Evolutionary conservation across 2,797 vertebrate species (phyloP).

Genomic region (Characodon lateralis): DNA sequence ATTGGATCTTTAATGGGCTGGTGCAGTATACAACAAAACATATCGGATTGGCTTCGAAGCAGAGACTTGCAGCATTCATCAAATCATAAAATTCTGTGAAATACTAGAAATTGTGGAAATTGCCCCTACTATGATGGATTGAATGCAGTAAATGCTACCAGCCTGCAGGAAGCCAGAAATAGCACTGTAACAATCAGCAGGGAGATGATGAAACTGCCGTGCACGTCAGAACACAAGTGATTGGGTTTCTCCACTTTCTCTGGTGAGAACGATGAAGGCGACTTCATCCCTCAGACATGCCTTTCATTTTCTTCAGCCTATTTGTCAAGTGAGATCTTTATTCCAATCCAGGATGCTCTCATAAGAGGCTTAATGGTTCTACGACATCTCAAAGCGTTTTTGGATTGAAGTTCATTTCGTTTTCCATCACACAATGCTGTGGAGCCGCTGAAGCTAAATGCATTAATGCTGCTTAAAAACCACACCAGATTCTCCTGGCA

Average conservation of each 20-base stretch:
- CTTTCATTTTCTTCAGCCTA: slow-evolving; percentile 66
- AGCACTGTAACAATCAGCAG: slow-evolving; percentile 52
- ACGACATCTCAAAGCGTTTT: slow-evolving; percentile 63
- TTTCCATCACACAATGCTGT: slow-evolving; percentile 61
- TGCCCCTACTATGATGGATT: slow-evolving; percentile 30
- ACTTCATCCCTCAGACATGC: slow-evolving; percentile 64
- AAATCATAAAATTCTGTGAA: slow-evolving; percentile 41
- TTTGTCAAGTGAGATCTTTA: slow-evolving; percentile 76
- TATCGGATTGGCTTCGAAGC: background rate
- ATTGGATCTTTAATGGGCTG: too few species aligned
- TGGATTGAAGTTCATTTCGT: slow-evolving; percentile 59
- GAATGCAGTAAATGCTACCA: slow-evolving; percentile 40
- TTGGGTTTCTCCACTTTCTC: slow-evolving; percentile 48
- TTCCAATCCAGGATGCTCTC: slow-evolving; percentile 57
- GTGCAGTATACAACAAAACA: too few species aligned
- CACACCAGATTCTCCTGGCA: slow-evolving; percentile 62
- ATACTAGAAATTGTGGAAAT: slow-evolving; percentile 6
- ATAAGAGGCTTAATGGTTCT: slow-evolving; percentile 66
- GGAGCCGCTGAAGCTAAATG: slow-evolving; percentile 63
- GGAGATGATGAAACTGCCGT: slow-evolving; percentile 57
- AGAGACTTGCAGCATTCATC: slow-evolving; percentile 30
- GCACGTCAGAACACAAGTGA: slow-evolving; percentile 45
- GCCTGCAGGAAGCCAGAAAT: slow-evolving; percentile 41
- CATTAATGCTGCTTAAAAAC: slow-evolving; percentile 68
- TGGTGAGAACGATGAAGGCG: slow-evolving; percentile 27